phyloP scores from a whole-genome alignment of 2,888 invertebrate species.

The Diaprepes abbreviatus region DNA sequence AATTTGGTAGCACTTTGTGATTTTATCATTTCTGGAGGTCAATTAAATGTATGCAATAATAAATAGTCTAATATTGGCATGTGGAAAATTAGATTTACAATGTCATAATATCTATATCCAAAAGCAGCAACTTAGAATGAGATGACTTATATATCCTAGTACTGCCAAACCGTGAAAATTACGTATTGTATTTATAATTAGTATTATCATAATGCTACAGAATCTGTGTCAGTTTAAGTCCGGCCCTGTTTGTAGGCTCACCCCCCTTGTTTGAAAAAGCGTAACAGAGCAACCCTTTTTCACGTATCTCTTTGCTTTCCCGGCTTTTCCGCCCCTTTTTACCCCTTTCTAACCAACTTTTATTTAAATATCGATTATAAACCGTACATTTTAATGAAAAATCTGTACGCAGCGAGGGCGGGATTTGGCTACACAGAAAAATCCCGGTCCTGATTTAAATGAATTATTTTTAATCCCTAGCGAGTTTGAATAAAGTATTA shows the following conservation, averaged over 20 bases:
- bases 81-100: too few relatives aligned
- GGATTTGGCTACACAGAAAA: constrained; percentile 41
- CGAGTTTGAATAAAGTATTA: constrained; percentile 43
- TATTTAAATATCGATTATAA: constrained; percentile 59
- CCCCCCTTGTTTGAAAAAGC: constrained; percentile 46
- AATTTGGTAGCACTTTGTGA: too few relatives aligned
- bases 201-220: too few relatives aligned
- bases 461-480: constrained; percentile 50
- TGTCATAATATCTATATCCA: too few relatives aligned
- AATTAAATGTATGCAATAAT: too few relatives aligned
- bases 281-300: constrained; percentile 54
- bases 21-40: too few relatives aligned
- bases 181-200: too few relatives aligned
- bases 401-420: constrained; percentile 49
- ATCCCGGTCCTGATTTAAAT: constrained; percentile 43
- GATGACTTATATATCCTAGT: too few relatives aligned
- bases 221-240: constrained; percentile 11
- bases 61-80: too few relatives aligned
- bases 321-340: constrained; percentile 51
- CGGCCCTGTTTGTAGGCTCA: constrained; percentile 20
- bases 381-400: constrained; percentile 58
- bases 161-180: too few relatives aligned
- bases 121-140: too few relatives aligned
- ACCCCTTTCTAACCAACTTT: constrained; percentile 57
- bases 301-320: constrained; percentile 53